phyloP scores from a whole-genome alignment of 2,888 invertebrate genomes.

The Dilophus febrilis region DNA sequence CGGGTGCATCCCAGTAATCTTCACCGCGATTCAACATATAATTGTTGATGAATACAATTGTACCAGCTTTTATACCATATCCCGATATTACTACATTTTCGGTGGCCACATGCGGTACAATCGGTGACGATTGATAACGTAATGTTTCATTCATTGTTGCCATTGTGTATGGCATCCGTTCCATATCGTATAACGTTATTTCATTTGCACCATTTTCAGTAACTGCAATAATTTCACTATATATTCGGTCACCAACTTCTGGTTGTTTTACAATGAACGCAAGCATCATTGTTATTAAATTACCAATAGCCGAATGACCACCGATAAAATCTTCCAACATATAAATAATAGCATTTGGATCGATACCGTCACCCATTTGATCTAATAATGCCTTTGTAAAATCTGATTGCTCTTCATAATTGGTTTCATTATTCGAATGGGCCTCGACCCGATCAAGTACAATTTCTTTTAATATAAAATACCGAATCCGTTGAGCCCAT shows the following conservation, averaged over 20 bases:
- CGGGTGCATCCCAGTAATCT: slow-evolving; percentile 54
- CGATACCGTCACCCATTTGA: slow-evolving; percentile 46
- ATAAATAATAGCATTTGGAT: slow-evolving; percentile 57
- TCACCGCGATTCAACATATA: slow-evolving; percentile 59
- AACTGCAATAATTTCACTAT: slow-evolving; percentile 46
- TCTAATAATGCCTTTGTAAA: slow-evolving; percentile 64
- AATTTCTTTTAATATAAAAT: slow-evolving; percentile 56
- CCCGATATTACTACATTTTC: slow-evolving; percentile 56
- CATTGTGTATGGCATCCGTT: slow-evolving; percentile 59
- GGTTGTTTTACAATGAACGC: slow-evolving; percentile 51
- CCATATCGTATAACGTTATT: slow-evolving; percentile 47
- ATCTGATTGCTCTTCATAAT: slow-evolving; percentile 46
- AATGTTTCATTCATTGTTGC: slow-evolving; percentile 66
- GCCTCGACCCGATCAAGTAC: background rate
- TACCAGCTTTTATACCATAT: slow-evolving; percentile 54
- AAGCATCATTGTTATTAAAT: slow-evolving; percentile 60
- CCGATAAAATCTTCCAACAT: slow-evolving; percentile 77
- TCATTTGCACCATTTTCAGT: slow-evolving; percentile 34
- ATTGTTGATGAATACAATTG: slow-evolving; percentile 70
- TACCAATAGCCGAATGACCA: slow-evolving; percentile 76
- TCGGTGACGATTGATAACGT: slow-evolving; percentile 66
- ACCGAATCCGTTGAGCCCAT: slow-evolving; percentile 53
- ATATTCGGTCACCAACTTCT: slow-evolving; percentile 44
- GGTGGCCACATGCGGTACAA: slow-evolving; percentile 78
- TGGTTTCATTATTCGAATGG: slow-evolving; percentile 23